These are phyloP conservation scores for Halcyon malimbica DNA, from an alignment of 2,113 vertebrate species.

Conservation along the genomic window DNA sequence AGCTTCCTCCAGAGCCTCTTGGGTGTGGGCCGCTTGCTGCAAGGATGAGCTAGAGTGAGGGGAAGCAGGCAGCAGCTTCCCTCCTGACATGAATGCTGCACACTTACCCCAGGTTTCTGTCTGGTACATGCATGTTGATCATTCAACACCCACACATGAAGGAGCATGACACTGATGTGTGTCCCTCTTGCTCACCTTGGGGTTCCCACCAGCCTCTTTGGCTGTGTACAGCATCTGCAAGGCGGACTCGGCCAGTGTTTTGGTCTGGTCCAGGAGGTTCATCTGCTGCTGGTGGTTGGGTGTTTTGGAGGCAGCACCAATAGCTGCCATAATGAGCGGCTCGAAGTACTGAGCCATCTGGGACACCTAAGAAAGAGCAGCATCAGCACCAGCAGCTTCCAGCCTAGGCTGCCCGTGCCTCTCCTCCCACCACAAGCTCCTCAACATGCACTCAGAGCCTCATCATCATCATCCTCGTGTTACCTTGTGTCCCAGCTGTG, in stretches of 20 bases:
- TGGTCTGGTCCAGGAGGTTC: constrained; percentile 97
- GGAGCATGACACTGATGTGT: rapidly evolving
- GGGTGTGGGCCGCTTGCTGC: constrained; percentile 90
- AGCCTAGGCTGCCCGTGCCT: not conserved
- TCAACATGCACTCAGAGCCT: rapidly evolving
- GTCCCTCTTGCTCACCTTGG: constrained; percentile 80
- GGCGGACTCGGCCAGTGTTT: constrained; percentile 92
- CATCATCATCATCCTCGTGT: rapidly evolving
- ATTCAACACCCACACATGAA: rapidly evolving
- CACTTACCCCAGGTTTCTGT: not conserved
- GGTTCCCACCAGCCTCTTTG: constrained; percentile 97
- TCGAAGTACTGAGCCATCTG: constrained; percentile 99
- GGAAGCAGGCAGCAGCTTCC: rapidly evolving
- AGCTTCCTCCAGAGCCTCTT: constrained; percentile 94
- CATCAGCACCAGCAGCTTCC: not conserved
- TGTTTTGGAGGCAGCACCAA: constrained; percentile 92
- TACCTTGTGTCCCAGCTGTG: constrained; percentile 97
- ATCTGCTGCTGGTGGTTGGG: constrained; percentile 98
- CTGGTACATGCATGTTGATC: rapidly evolving
- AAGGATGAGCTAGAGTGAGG: not conserved
- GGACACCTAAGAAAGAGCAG: constrained; percentile 83
- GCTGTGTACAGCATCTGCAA: constrained; percentile 96
- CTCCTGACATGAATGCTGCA: not conserved
- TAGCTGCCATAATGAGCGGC: constrained; percentile 89
- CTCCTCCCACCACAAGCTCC: rapidly evolving